Evolutionary conservation across 2,797 vertebrate genomes (phyloP).

Genomic region (Natrix natrix): DNA sequence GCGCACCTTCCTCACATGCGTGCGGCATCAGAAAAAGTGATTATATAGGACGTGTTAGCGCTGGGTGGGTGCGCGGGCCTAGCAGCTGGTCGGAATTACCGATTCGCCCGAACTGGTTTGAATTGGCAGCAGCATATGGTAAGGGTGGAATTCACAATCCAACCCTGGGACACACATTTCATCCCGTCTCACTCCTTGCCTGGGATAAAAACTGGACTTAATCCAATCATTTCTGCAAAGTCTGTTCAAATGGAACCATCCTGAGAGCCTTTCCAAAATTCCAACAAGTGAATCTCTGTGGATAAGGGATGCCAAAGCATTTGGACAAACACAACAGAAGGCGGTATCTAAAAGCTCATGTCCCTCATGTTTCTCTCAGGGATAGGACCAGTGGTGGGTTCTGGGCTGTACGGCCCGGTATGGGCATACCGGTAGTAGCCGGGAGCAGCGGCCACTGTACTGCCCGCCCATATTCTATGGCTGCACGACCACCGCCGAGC

Average conservation of each 20-base stretch:
- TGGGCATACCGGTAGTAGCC: no score
- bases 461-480: no score
- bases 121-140: neutral
- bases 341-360: neutral
- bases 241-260: neutral
- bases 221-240: neutral
- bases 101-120: no score
- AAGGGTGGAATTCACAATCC: neutral
- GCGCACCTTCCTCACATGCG: no score
- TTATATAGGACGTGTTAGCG: no score
- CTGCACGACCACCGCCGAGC: no score
- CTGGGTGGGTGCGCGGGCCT: no score
- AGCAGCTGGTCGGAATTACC: no score
- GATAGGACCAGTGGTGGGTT: neutral
- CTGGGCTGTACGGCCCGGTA: no score
- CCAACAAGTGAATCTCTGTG: neutral
- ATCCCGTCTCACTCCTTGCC: neutral
- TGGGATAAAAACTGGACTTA: neutral
- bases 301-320: neutral
- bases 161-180: neutral
- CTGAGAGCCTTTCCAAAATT: neutral
- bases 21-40: no score
- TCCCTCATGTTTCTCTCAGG: neutral
- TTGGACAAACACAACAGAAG: neutral
- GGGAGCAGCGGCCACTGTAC: no score